A percentile compares a stretch with the other conserved stretches of the same genome.
These are phyloP conservation scores for Drosophila anceps DNA, from an alignment of 2,888 invertebrate species.

Conservation along the genomic window DNA sequence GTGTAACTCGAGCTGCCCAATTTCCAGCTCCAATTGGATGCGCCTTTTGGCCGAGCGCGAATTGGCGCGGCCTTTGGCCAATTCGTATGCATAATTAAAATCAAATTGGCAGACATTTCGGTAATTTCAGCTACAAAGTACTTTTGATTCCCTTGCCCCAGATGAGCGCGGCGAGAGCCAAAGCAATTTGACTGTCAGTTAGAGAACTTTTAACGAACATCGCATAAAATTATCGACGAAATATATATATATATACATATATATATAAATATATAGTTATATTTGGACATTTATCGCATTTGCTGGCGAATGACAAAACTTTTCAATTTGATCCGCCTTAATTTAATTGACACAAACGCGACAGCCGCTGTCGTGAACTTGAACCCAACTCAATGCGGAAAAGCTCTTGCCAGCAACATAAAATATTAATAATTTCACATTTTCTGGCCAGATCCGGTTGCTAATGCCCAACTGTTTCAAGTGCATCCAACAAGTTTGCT, in stretches of 20 bases:
- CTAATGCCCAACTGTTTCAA: slow-evolving; percentile 38
- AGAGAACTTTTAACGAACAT: slow-evolving; percentile 3
- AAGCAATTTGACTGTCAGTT: slow-evolving; percentile 36
- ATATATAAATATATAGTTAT: neutral
- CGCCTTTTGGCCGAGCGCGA: slow-evolving; percentile 16
- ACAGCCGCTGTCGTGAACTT: slow-evolving; percentile 33
- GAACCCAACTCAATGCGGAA: slow-evolving; percentile 48
- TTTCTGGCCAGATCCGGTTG: slow-evolving; percentile 3
- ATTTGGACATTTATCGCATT: neutral
- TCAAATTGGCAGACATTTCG: slow-evolving; percentile 50
- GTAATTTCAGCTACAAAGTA: slow-evolving; percentile 33
- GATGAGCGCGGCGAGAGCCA: slow-evolving; percentile 32
- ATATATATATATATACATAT: slow-evolving; percentile 11
- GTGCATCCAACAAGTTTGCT: slow-evolving; percentile 69
- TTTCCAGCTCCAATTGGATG: slow-evolving; percentile 11
- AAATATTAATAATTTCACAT: slow-evolving; percentile 26
- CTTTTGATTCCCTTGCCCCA: slow-evolving; percentile 59
- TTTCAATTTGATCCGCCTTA: slow-evolving; percentile 49
- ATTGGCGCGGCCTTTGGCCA: slow-evolving; percentile 32
- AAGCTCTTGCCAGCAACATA: slow-evolving; percentile 20
- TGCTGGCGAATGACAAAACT: slow-evolving; percentile 32
- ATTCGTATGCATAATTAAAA: slow-evolving; percentile 59
- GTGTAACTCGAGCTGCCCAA: slow-evolving; percentile 13
- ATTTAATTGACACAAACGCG: slow-evolving; percentile 62
- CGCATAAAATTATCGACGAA: neutral